These are phyloP conservation scores for Ceratosolen solmsi DNA, from an alignment of 1,140 invertebrate genomes.

Conservation along the genomic window DNA sequence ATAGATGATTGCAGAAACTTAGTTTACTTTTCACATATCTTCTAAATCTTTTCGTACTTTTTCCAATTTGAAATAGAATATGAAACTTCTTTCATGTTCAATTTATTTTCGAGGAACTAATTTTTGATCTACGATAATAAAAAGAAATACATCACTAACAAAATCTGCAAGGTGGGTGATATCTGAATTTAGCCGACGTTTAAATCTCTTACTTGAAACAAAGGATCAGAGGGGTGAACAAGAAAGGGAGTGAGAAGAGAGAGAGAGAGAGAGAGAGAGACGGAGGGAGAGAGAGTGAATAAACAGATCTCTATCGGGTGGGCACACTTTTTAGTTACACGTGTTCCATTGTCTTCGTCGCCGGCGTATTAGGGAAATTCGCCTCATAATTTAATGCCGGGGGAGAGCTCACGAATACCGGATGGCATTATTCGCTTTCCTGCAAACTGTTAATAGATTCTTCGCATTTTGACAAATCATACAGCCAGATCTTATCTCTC, in stretches of 20 bases:
- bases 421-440: slow-evolving; percentile 27
- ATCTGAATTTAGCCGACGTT: slow-evolving; percentile 27
- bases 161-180: slow-evolving; percentile 18
- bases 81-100: too few relatives aligned
- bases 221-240: background rate
- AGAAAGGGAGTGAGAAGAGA: background rate
- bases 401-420: background rate
- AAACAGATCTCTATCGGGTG: slow-evolving; percentile 32
- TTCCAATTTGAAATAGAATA: too few relatives aligned
- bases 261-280: background rate
- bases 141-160: too few relatives aligned
- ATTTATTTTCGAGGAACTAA: too few relatives aligned
- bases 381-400: slow-evolving; percentile 32
- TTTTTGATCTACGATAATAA: too few relatives aligned
- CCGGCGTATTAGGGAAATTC: slow-evolving; percentile 27
- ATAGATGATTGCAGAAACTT: too few relatives aligned
- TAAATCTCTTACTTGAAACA: background rate
- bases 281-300: background rate
- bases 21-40: too few relatives aligned
- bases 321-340: slow-evolving; percentile 17
- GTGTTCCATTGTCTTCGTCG: slow-evolving; percentile 33
- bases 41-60: too few relatives aligned
- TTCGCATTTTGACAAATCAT: slow-evolving; percentile 27
- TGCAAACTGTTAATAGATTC: slow-evolving; percentile 39
- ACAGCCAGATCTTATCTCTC: background rate